Conservation (phyloP, 1,140 invertebrate genomes). For the Neodiprion pinetum region DNA sequence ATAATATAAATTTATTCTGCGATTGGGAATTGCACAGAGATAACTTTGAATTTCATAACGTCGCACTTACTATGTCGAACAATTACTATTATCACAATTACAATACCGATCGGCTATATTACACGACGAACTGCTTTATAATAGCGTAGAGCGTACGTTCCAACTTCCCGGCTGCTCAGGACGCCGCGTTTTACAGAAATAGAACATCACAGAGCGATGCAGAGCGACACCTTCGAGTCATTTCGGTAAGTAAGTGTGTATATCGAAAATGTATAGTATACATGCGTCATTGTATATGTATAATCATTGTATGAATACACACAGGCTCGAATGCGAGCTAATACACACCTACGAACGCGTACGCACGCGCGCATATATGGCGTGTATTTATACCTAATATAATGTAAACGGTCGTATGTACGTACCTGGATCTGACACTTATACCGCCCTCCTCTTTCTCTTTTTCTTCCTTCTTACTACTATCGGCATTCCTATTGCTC, state of each 20-base stretch:
- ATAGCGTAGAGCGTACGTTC: conserved; percentile 45
- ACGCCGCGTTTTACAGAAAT: conserved; percentile 49
- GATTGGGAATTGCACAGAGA: not conserved
- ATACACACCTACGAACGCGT: no score
- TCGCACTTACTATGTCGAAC: conserved; percentile 1
- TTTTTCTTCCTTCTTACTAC: no score
- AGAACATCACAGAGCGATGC: conserved; percentile 54
- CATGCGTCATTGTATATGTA: no score
- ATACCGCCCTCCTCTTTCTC: no score
- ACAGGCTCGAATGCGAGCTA: no score
- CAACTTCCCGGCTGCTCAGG: conserved; percentile 47
- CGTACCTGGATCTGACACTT: no score
- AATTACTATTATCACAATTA: not conserved
- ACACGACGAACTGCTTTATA: conserved; percentile 41
- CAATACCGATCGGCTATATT: not conserved
- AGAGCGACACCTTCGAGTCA: conserved; percentile 49
- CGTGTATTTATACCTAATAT: no score
- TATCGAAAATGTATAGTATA: no score
- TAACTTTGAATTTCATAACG: not conserved
- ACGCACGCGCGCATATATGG: no score
- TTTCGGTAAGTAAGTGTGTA: not conserved
- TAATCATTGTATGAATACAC: no score
- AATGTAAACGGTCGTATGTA: no score
- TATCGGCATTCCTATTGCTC: no score
- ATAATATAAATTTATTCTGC: not conserved